Evolutionary conservation across 2,113 vertebrate genomes (phyloP).

Genomic region (Brachypodius melanocephalos): DNA sequence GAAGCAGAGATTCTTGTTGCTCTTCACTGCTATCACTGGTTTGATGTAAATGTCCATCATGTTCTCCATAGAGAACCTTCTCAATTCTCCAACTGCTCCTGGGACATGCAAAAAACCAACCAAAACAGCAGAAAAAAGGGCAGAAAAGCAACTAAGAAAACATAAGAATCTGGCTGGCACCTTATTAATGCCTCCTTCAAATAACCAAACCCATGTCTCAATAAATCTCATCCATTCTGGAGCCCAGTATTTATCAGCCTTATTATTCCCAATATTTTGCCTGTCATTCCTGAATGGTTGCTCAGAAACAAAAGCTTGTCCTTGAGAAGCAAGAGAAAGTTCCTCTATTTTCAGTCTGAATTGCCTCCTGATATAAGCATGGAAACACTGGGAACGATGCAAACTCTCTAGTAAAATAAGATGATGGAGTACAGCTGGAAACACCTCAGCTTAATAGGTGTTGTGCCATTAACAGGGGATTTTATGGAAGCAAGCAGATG

Average conservation of each 20-base stretch:
- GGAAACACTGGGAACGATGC: conserved; percentile 70
- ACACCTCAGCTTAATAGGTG: conserved; percentile 77
- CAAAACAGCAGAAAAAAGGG: background rate
- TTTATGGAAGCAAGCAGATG: conserved; percentile 72
- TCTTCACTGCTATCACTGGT: background rate
- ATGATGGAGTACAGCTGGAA: conserved; percentile 71
- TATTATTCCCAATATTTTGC: conserved; percentile 59
- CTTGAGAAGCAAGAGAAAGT: conserved; percentile 72
- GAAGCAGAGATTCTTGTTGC: background rate
- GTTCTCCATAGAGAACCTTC: background rate
- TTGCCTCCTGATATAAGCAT: conserved; percentile 59
- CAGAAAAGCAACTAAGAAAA: background rate
- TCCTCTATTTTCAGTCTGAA: conserved; percentile 67
- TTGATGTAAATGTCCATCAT: background rate
- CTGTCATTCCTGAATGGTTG: conserved; percentile 50
- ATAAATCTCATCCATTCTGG: conserved; percentile 16
- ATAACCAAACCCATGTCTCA: background rate
- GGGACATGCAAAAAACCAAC: background rate
- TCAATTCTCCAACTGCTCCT: background rate
- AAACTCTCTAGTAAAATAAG: conserved; percentile 75
- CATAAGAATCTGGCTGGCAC: background rate
- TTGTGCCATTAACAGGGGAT: conserved; percentile 74
- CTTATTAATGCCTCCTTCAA: conserved; percentile 10
- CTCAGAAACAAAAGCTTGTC: conserved; percentile 62
- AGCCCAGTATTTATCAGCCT: conserved; percentile 48